Percentiles rank a stretch among this genome's conserved stretches.
phyloP scores from a whole-genome alignment of 2,888 invertebrate species.

The Hydrotaea diabolus region DNA sequence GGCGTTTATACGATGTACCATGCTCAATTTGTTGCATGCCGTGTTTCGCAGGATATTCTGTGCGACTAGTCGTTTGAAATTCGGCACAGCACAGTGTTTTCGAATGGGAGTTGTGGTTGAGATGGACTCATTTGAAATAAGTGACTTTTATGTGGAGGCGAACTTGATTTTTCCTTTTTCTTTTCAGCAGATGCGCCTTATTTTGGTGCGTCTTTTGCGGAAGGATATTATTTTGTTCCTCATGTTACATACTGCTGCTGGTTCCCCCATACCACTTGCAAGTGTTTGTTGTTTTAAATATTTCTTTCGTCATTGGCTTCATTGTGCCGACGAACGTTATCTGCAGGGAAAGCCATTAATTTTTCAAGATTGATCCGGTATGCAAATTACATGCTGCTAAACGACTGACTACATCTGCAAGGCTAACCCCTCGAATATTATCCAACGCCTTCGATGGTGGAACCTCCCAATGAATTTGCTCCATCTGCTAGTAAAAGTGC shows the following conservation, averaged over 20 bases:
- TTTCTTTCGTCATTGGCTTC: slow-evolving; percentile 45
- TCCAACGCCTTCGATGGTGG: not conserved
- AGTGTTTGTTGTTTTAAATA: slow-evolving; percentile 19
- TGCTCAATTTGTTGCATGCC: slow-evolving; percentile 49
- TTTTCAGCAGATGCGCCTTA: not conserved
- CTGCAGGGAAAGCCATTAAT: slow-evolving; percentile 79
- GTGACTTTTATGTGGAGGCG: not conserved
- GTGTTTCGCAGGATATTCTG: slow-evolving; percentile 32
- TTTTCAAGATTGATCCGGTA: slow-evolving; percentile 79
- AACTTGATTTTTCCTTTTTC: not conserved
- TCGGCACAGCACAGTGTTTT: not conserved
- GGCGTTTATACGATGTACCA: not conserved
- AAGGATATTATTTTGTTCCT: not conserved
- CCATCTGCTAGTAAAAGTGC: not conserved
- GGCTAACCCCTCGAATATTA: not conserved
- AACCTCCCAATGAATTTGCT: not conserved
- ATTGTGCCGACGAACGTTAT: slow-evolving; percentile 73
- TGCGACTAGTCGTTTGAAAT: not conserved
- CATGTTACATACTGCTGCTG: not conserved
- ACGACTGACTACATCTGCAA: not conserved
- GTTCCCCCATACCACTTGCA: not conserved
- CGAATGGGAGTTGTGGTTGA: not conserved
- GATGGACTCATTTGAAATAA: not conserved
- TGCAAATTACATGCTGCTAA: slow-evolving; percentile 76
- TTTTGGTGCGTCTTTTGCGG: no score